Evolutionary conservation across 2,888 invertebrate genomes (phyloP), one percentile per base, ranked within the genome.

Genomic region (Andrena marginata): DNA sequence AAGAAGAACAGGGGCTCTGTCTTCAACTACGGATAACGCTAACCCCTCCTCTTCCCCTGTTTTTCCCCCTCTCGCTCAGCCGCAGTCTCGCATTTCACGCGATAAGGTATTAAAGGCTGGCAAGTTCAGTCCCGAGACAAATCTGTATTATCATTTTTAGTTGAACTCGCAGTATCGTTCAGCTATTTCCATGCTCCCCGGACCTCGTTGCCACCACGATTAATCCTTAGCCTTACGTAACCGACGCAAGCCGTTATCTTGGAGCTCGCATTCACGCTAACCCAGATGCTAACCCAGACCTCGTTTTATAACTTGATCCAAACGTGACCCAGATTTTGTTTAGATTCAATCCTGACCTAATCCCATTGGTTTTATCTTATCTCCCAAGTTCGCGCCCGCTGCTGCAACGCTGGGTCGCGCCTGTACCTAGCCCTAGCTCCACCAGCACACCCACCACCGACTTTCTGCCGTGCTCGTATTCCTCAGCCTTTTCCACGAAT

Each of bases 271-370:
- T 65, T 54, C 48, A 26, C 23, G 31, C 56, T 74, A 75, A 82
- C 81, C 81, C 13, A 81, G 80, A 68, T 81, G n/a, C 69, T 68
- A 79, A 79, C 72, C 80, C 74, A 69, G 73, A 80, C 70, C 74
- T 16, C 26, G 62, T 80, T 80, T 42, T 64, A 64, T 54, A 60
- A 72, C 67, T 23, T 70, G 74, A 80, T 80, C 60, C 74, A 75
- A 80, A 51, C 69, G 60, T 63, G 82, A 74, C 81, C 73, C 60
- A 74, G 74, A 81, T 81, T 81, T 80, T 73, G 80, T 79, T 81
- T 73, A 81, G 73, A 81, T 80, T 69, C 80, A 60, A 81, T 81
- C 64, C 80, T 64, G 73, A 69, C 69, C 80, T 79, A 79, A 81
- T 74, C 73, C 42, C 80, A 33, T 59, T 20, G 73, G 42, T 80